These are phyloP conservation scores for Allacma fusca DNA, from an alignment of 2,888 invertebrate genomes.

Conservation along the genomic window DNA sequence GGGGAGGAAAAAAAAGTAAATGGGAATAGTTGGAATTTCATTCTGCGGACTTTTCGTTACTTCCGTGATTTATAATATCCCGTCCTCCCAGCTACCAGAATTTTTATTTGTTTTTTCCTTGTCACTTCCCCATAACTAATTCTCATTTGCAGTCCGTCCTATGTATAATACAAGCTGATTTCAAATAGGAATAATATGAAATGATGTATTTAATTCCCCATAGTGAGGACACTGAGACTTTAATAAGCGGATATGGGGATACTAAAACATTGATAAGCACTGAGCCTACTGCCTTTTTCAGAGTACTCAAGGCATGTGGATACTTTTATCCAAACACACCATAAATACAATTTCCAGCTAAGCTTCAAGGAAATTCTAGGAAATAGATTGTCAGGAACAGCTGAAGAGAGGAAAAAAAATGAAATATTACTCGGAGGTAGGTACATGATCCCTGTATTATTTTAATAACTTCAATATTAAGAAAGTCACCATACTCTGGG, in stretches of 20 bases:
- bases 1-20: slow-evolving; percentile 24
- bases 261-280: too few relatives aligned
- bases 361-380: background rate
- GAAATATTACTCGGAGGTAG: background rate
- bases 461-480: slow-evolving; percentile 1
- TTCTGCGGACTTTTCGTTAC: slow-evolving; percentile 17
- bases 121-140: background rate
- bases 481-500: too few relatives aligned
- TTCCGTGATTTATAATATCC: background rate
- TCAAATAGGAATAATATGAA: too few relatives aligned
- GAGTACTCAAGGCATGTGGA: too few relatives aligned
- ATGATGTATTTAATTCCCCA: too few relatives aligned
- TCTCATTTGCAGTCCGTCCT: too few relatives aligned
- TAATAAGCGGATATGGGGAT: too few relatives aligned
- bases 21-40: slow-evolving; percentile 34
- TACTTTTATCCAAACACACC: too few relatives aligned
- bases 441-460: background rate
- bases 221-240: too few relatives aligned
- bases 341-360: too few relatives aligned
- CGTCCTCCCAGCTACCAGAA: background rate
- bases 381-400: slow-evolving; percentile 13
- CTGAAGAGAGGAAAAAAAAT: background rate
- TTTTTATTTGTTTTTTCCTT: background rate
- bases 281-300: too few relatives aligned
- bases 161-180: too few relatives aligned